These are phyloP conservation scores for Magallana nippona DNA, from an alignment of 2,888 invertebrate genomes.

Conservation along the genomic window DNA sequence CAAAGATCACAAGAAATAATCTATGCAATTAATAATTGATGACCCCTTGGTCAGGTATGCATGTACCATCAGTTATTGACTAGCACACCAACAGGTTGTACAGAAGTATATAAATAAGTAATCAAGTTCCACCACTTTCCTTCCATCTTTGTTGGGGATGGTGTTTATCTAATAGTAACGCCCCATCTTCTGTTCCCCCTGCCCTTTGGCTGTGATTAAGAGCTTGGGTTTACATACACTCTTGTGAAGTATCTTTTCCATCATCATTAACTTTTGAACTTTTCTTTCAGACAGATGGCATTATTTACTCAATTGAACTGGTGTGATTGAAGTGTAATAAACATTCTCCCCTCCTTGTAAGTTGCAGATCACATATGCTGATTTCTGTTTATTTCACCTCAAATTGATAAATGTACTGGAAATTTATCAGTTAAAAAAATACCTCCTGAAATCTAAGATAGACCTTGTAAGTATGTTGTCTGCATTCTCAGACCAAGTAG, in stretches of 20 bases:
- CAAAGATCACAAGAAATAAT: too few relatives aligned
- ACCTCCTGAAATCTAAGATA: not conserved
- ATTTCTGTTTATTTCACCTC: constrained; percentile 9
- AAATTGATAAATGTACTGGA: constrained; percentile 1
- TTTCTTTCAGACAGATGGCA: constrained; percentile 20
- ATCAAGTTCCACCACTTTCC: not conserved
- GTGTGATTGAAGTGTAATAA: constrained; percentile 21
- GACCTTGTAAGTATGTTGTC: too few relatives aligned
- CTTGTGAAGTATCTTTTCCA: constrained; percentile 1
- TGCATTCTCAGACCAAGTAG: too few relatives aligned
- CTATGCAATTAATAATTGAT: not conserved
- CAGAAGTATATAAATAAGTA: not conserved
- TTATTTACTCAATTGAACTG: constrained; percentile 18
- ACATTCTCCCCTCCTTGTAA: constrained; percentile 4
- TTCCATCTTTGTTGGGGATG: not conserved
- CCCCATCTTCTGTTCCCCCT: not conserved
- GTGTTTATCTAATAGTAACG: not conserved
- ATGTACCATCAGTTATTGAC: not conserved
- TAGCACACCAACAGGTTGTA: not conserved
- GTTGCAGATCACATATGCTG: constrained; percentile 15
- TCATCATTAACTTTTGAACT: constrained; percentile 13
- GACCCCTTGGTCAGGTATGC: not conserved
- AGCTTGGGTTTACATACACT: not conserved
- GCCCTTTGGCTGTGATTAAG: not conserved
- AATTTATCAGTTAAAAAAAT: constrained; percentile 2